phyloP scores from a whole-genome alignment of 2,888 invertebrate species.

The Drosophila macrothrix region DNA sequence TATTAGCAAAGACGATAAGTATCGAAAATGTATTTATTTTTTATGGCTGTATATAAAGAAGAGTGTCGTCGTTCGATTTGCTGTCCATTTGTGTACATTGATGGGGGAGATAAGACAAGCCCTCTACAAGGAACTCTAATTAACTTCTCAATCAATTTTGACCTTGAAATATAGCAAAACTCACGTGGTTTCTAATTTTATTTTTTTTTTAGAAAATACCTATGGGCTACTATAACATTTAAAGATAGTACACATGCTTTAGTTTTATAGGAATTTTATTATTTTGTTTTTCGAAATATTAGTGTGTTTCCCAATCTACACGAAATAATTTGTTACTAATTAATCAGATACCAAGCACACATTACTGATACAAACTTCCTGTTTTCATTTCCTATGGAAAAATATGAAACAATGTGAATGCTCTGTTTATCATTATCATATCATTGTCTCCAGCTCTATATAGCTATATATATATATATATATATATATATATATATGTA shows the following conservation, averaged over 20 bases:
- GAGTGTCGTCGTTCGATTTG: slow-evolving; percentile 16
- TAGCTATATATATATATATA: not conserved
- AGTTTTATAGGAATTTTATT: not conserved
- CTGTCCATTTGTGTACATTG: slow-evolving; percentile 35
- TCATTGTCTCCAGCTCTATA: not conserved
- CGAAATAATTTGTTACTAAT: slow-evolving; percentile 1
- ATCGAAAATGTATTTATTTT: slow-evolving; percentile 33
- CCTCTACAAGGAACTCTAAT: slow-evolving; percentile 53
- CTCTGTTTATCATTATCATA: slow-evolving; percentile 29
- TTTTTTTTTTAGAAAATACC: not conserved
- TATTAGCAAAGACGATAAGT: slow-evolving; percentile 66
- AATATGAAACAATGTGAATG: slow-evolving; percentile 23
- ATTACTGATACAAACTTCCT: slow-evolving; percentile 23
- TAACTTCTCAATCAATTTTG: slow-evolving; percentile 42
- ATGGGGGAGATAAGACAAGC: slow-evolving; percentile 45
- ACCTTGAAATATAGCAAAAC: slow-evolving; percentile 51
- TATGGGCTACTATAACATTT: not conserved
- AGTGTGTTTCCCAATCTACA: not conserved
- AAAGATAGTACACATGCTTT: not conserved
- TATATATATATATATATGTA: not conserved
- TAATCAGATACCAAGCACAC: slow-evolving; percentile 12
- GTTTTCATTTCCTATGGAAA: slow-evolving; percentile 32
- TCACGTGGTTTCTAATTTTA: slow-evolving; percentile 21
- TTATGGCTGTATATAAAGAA: slow-evolving; percentile 21
- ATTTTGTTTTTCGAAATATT: not conserved